Conservation (phyloP, 1,140 invertebrate genomes). For the Sipha flava region DNA sequence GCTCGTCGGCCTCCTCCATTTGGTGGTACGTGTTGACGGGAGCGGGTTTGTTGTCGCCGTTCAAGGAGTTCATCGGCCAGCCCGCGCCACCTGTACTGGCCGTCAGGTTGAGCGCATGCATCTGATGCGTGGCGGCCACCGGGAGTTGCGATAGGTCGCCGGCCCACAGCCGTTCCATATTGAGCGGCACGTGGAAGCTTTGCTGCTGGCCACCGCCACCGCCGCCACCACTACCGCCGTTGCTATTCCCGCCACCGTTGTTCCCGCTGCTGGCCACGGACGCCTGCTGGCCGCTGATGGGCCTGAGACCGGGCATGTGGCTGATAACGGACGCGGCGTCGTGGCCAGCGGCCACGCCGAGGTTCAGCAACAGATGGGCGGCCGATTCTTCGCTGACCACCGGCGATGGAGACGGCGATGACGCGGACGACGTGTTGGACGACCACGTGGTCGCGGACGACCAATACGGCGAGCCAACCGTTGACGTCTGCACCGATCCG, state of each 20-base stretch:
- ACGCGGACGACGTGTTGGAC: conserved; percentile 36
- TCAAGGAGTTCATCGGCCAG: conserved; percentile 42
- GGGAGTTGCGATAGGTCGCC: conserved; percentile 73
- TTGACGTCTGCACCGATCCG: conserved; percentile 39
- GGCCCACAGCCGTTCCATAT: conserved; percentile 85
- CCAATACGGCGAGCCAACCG: conserved; percentile 45
- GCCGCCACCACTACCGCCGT: conserved; percentile 5
- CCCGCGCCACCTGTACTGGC: conserved; percentile 44
- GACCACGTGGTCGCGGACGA: conserved; percentile 47
- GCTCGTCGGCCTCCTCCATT: conserved; percentile 57
- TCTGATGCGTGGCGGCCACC: conserved; percentile 63
- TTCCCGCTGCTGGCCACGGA: conserved; percentile 22
- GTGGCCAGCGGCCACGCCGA: conserved; percentile 76
- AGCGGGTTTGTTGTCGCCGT: conserved; percentile 40
- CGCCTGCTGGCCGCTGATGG: conserved; percentile 9
- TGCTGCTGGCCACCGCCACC: conserved; percentile 35
- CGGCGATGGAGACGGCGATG: conserved; percentile 33
- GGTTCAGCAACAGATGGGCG: conserved; percentile 69
- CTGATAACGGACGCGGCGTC: conserved; percentile 65
- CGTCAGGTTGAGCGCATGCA: conserved; percentile 65
- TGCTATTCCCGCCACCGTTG: neutral
- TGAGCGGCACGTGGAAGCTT: conserved; percentile 56
- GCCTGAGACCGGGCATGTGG: conserved; percentile 27
- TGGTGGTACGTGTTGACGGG: conserved; percentile 30
- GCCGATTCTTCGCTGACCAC: conserved; percentile 63